Conservation (phyloP, 2,888 invertebrate genomes). For the Hoplodrina blanda region DNA sequence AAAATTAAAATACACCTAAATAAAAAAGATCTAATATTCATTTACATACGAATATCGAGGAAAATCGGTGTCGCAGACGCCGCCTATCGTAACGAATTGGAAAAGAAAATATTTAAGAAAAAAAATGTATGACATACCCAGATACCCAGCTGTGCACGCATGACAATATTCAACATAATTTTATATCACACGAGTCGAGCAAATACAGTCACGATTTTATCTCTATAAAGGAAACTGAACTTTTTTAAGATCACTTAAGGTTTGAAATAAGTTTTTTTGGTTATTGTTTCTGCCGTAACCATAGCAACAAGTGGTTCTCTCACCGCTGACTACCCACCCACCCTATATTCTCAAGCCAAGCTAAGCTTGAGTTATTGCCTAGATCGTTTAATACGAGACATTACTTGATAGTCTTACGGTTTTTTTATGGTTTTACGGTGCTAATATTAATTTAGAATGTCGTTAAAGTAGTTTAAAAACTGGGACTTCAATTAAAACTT, state of each 20-base stretch:
- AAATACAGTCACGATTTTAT: constrained; percentile 50
- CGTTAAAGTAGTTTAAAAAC: constrained; percentile 3
- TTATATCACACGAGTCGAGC: constrained; percentile 64
- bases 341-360: constrained; percentile 66
- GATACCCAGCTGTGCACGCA: constrained; percentile 58
- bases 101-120: constrained; percentile 42
- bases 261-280: constrained; percentile 51
- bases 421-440: constrained; percentile 32
- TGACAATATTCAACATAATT: constrained; percentile 68
- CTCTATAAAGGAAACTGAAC: constrained; percentile 43
- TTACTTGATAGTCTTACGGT: constrained; percentile 62
- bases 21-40: background rate
- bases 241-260: constrained; percentile 39
- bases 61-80: constrained; percentile 16
- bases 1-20: background rate
- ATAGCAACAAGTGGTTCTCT: constrained; percentile 83
- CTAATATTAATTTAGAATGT: constrained; percentile 26
- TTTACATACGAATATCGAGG: constrained; percentile 15
- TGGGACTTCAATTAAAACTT: background rate
- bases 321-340: constrained; percentile 67
- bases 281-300: constrained; percentile 70
- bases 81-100: constrained; percentile 16
- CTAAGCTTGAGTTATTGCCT: constrained; percentile 81
- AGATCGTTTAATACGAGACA: constrained; percentile 71
- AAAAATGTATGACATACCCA: constrained; percentile 46